Evolutionary conservation across 2,888 invertebrate species (phyloP).

Genomic region (Geotrupes spiniger): DNA sequence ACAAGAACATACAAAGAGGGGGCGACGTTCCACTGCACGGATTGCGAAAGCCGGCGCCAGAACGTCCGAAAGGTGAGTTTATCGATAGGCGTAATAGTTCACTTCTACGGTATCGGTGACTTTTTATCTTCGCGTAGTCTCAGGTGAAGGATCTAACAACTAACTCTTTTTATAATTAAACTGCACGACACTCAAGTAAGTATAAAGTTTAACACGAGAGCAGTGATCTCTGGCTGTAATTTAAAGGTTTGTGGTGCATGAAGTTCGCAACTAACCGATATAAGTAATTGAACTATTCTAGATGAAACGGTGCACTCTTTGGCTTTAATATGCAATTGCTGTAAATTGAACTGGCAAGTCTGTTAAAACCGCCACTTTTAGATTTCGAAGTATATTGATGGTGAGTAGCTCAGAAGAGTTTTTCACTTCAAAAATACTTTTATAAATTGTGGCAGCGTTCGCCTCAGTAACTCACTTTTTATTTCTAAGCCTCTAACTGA

Average conservation of each 20-base stretch:
- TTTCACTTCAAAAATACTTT: no score
- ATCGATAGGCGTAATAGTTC: constrained; percentile 3
- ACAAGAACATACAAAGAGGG: constrained; percentile 86
- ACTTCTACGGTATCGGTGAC: not conserved
- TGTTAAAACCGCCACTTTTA: no score
- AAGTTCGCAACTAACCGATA: constrained; percentile 2
- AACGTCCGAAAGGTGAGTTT: constrained; percentile 70
- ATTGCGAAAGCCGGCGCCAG: constrained; percentile 86
- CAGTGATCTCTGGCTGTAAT: not conserved
- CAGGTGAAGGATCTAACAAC: no score
- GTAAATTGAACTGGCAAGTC: no score
- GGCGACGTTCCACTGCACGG: constrained; percentile 94
- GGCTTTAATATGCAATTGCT: constrained; percentile 2
- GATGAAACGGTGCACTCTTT: not conserved
- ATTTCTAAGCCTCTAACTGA: no score
- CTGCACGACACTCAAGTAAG: not conserved
- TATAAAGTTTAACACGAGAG: not conserved
- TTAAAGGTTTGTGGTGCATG: constrained; percentile 15
- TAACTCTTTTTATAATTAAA: no score
- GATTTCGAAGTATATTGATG: no score
- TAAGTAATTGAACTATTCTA: constrained; percentile 13
- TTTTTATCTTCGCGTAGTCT: no score
- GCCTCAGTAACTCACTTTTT: no score
- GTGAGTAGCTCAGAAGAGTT: no score
- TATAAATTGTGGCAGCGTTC: no score